Evolutionary conservation across 1,140 invertebrate genomes (phyloP).

Genomic region (Dreissena rostriformis): DNA sequence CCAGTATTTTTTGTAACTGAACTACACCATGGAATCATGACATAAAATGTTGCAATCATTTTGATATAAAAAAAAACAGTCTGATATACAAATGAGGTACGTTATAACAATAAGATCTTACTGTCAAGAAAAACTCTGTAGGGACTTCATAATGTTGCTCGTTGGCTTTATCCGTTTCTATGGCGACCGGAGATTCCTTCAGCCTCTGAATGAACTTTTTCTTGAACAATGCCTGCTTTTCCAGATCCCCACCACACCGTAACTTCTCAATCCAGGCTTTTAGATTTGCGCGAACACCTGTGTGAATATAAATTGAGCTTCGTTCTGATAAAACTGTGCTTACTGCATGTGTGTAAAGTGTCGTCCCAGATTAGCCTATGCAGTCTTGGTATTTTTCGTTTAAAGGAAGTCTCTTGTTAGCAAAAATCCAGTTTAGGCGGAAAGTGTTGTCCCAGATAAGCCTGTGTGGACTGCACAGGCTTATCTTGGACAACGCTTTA

Average conservation of each 20-base stretch:
- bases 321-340: too few relatives aligned
- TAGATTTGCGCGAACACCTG: constrained; percentile 71
- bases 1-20: not conserved
- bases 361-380: too few relatives aligned
- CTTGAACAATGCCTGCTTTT: constrained; percentile 73
- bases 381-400: too few relatives aligned
- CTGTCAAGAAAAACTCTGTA: constrained; percentile 74
- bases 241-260: constrained; percentile 73
- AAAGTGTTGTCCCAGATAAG: not conserved
- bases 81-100: not conserved
- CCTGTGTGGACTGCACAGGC: too few relatives aligned
- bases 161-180: constrained; percentile 76
- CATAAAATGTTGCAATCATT: not conserved
- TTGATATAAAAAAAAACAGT: not conserved
- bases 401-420: too few relatives aligned
- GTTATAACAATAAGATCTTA: constrained; percentile 28
- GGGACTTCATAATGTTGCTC: constrained; percentile 79
- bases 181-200: constrained; percentile 69
- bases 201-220: constrained; percentile 71
- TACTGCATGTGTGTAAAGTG: too few relatives aligned
- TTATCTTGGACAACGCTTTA: too few relatives aligned
- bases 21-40: not conserved
- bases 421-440: too few relatives aligned
- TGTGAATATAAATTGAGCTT: not conserved
- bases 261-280: constrained; percentile 70